Evolutionary conservation across 2,113 vertebrate genomes (phyloP).

Genomic region (Xiphophorus couchianus): DNA sequence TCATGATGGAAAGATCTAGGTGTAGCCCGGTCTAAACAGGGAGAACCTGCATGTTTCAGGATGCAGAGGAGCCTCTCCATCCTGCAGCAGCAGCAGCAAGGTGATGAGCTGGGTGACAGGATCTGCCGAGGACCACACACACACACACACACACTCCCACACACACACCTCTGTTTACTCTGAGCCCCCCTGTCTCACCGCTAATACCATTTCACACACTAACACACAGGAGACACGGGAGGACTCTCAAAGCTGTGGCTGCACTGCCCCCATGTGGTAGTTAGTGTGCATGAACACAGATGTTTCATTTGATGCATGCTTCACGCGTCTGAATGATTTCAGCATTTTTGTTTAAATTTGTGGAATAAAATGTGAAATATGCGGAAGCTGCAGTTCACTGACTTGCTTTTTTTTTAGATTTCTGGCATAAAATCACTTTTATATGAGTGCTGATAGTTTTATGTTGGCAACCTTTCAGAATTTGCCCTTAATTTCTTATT

Average conservation of each 20-base stretch:
- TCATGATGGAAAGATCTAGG: background rate
- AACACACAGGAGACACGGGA: background rate
- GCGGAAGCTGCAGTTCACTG: background rate
- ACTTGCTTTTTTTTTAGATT: background rate
- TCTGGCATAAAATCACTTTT: background rate
- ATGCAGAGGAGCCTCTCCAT: background rate
- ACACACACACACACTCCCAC: no score
- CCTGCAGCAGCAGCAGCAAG: constrained; percentile 22
- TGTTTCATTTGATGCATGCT: background rate
- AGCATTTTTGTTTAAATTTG: background rate
- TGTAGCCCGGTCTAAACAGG: constrained; percentile 31
- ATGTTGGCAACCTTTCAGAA: no score
- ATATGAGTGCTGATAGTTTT: no score
- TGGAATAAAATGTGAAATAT: background rate
- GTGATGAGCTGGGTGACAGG: constrained; percentile 42
- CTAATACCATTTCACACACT: constrained; percentile 18
- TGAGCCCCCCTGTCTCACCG: constrained; percentile 30
- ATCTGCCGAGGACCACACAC: constrained; percentile 34
- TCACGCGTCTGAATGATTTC: background rate
- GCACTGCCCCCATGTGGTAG: constrained; percentile 72
- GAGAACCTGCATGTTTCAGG: background rate
- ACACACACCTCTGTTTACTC: constrained; percentile 46
- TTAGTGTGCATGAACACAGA: background rate
- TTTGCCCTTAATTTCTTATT: no score
- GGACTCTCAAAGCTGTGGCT: constrained; percentile 48